phyloP scores from a whole-genome alignment of 2,888 invertebrate species.

The Capitulum mitella region DNA sequence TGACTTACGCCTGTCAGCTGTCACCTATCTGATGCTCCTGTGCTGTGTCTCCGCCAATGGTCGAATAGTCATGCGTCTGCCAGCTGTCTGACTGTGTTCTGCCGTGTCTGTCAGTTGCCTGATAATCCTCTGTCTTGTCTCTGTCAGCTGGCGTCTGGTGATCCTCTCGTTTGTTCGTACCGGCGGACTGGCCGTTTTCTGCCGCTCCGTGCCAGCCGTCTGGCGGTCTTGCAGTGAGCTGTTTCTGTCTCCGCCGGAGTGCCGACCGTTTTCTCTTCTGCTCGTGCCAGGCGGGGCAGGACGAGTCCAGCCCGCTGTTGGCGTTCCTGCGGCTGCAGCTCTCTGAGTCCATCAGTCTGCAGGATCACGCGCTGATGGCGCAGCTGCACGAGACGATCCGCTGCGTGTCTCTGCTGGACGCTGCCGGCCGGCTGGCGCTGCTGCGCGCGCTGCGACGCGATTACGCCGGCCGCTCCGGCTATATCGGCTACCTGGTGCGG shows the following conservation, averaged over 20 bases:
- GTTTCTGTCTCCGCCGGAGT: constrained; percentile 18
- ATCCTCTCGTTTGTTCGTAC: too few relatives aligned
- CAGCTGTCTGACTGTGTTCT: neutral
- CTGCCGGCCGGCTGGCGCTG: constrained; percentile 60
- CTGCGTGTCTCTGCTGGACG: constrained; percentile 64
- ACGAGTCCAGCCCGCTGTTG: constrained; percentile 48
- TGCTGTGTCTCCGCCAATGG: too few relatives aligned
- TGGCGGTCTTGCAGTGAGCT: neutral
- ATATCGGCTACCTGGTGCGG: constrained; percentile 70
- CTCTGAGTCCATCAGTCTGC: constrained; percentile 72
- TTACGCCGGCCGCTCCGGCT: constrained; percentile 65
- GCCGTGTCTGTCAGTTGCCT: too few relatives aligned
- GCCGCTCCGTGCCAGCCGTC: too few relatives aligned
- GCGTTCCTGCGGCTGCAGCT: constrained; percentile 65
- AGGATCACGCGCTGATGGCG: constrained; percentile 66
- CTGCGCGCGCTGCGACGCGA: constrained; percentile 67
- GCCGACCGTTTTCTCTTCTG: constrained; percentile 28
- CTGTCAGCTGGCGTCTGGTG: too few relatives aligned
- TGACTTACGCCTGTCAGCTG: too few relatives aligned
- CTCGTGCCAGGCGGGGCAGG: neutral
- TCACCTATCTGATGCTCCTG: too few relatives aligned
- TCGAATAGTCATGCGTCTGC: too few relatives aligned
- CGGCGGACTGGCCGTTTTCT: too few relatives aligned
- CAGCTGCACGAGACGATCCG: constrained; percentile 75
- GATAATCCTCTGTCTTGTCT: too few relatives aligned